Conservation (phyloP, 2,888 invertebrate species). For the Drosophila demipolita region DNA sequence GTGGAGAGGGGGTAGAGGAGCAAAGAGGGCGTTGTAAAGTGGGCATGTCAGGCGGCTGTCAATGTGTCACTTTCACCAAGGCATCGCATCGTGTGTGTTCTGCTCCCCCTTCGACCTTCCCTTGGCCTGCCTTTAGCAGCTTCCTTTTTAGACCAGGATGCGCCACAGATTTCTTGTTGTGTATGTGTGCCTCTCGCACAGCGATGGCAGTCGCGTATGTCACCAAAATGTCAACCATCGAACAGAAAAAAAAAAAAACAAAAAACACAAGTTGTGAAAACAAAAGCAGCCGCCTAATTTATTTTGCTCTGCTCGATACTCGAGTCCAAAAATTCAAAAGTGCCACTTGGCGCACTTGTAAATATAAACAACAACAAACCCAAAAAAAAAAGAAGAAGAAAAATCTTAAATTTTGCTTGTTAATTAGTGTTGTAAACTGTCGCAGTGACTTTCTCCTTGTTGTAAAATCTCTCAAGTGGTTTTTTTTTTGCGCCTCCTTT, state of each 20-base stretch:
- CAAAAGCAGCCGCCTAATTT: slow-evolving; percentile 70
- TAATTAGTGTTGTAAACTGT: slow-evolving; percentile 77
- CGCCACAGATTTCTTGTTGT: slow-evolving; percentile 19
- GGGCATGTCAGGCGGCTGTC: slow-evolving; percentile 69
- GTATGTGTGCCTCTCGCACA: slow-evolving; percentile 37
- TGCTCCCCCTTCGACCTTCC: not conserved
- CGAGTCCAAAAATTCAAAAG: slow-evolving; percentile 24
- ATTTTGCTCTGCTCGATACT: slow-evolving; percentile 3
- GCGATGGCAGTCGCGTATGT: slow-evolving; percentile 71
- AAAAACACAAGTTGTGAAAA: slow-evolving; percentile 78
- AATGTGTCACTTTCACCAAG: slow-evolving; percentile 74
- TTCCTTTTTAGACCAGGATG: slow-evolving; percentile 47
- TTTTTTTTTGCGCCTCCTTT: slow-evolving; percentile 29
- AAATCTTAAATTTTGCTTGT: slow-evolving; percentile 61
- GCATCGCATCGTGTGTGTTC: slow-evolving; percentile 63
- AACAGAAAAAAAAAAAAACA: slow-evolving; percentile 1
- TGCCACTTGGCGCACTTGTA: slow-evolving; percentile 71
- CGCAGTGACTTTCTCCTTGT: slow-evolving; percentile 67
- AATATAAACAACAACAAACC: slow-evolving; percentile 61
- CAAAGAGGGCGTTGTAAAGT: slow-evolving; percentile 45
- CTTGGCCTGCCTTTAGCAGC: slow-evolving; percentile 42
- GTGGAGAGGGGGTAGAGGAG: not conserved
- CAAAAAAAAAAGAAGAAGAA: not conserved
- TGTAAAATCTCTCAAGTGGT: slow-evolving; percentile 56
- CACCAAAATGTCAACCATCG: slow-evolving; percentile 61